A percentile compares a stretch with the other conserved stretches of the same genome.
Conservation (phyloP, 2,113 vertebrate genomes). For the Triplophysa siluroides region DNA sequence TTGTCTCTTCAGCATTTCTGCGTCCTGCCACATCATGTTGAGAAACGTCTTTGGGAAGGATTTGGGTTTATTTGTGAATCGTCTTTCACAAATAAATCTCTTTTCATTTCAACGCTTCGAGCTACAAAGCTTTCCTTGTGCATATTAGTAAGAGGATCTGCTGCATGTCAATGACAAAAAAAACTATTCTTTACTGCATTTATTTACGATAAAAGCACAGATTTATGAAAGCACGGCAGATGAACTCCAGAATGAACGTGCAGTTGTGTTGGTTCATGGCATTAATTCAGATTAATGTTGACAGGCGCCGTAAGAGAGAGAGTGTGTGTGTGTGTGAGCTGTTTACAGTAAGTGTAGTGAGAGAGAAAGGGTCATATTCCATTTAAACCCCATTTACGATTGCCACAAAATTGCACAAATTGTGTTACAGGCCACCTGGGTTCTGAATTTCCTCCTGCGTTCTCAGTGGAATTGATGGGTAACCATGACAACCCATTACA, state of each 20-base stretch:
- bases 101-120: no score
- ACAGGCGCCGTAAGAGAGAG: background rate
- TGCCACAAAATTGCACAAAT: conserved; percentile 47
- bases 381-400: conserved; percentile 35
- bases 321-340: background rate
- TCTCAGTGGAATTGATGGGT: conserved; percentile 47
- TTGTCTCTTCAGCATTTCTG: background rate
- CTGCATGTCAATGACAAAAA: no score
- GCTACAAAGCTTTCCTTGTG: no score
- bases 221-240: background rate
- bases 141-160: no score
- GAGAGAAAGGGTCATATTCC: conserved; percentile 3
- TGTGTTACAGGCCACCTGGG: conserved; percentile 43
- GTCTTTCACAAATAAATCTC: background rate
- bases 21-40: background rate
- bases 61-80: background rate
- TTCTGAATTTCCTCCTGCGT: conserved; percentile 41
- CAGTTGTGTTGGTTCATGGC: background rate
- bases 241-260: background rate
- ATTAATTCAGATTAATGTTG: background rate
- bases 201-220: background rate
- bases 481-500: conserved; percentile 30
- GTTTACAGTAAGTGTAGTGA: background rate
- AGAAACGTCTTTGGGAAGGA: background rate
- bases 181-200: no score